phyloP scores from a whole-genome alignment of 2,888 invertebrate genomes.

The Ctenicera cuprea region DNA sequence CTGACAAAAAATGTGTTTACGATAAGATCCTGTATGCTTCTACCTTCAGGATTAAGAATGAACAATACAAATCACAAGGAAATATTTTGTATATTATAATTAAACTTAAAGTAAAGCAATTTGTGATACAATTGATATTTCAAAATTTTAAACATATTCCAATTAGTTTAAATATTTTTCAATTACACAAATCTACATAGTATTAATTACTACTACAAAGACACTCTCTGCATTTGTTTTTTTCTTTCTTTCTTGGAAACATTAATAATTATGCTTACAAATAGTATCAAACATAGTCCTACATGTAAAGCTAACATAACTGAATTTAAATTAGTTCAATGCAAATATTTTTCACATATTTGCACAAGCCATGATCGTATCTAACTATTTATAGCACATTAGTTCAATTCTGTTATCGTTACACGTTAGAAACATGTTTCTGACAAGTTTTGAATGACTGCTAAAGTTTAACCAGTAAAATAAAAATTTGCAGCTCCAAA shows the following conservation, averaged over 20 bases:
- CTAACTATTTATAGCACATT: background rate
- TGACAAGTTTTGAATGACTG: conserved; percentile 15
- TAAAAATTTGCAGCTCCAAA: background rate
- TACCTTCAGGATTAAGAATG: background rate
- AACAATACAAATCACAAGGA: background rate
- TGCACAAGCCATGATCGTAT: too few relatives aligned
- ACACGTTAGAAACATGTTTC: background rate
- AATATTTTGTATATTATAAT: conserved; percentile 25
- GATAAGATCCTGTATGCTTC: too few relatives aligned
- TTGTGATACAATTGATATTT: conserved; percentile 11
- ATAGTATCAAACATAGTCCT: conserved; percentile 11
- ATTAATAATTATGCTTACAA: conserved; percentile 21
- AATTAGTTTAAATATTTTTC: conserved; percentile 22
- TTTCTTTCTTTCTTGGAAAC: conserved; percentile 20
- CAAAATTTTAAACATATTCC: conserved; percentile 27
- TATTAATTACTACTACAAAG: conserved; percentile 24
- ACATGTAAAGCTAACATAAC: conserved; percentile 6
- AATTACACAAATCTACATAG: conserved; percentile 27
- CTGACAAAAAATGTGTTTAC: too few relatives aligned
- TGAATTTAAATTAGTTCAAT: background rate
- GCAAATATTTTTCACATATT: background rate
- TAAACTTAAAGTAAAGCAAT: conserved; percentile 31
- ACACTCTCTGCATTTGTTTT: conserved; percentile 10
- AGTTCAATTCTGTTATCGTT: background rate
- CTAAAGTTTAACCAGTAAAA: conserved; percentile 20